Conservation (phyloP, 2,797 vertebrate genomes). For the Diceros bicornis region DNA sequence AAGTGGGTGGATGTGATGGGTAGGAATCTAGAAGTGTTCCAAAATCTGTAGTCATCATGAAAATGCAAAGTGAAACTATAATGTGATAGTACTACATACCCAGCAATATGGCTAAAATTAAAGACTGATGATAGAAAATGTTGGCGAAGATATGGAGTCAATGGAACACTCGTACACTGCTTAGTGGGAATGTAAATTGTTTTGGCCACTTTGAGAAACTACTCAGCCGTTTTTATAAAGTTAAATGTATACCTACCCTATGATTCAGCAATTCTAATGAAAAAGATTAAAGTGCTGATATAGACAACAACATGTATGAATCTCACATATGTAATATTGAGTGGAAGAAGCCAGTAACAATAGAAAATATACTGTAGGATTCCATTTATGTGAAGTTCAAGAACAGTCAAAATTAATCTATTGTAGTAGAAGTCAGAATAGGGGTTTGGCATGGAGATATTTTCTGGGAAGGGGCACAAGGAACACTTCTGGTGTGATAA, state of each 20-base stretch:
- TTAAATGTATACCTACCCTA: neutral
- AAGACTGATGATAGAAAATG: neutral
- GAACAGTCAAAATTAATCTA: neutral
- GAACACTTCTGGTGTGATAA: neutral
- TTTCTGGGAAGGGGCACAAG: neutral
- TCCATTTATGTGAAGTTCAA: neutral
- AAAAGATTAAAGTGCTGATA: neutral
- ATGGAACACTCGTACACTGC: neutral
- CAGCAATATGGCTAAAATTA: neutral
- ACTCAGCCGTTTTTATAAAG: neutral
- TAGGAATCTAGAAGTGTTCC: neutral
- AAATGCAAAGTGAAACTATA: constrained; percentile 5
- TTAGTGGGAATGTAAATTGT: neutral
- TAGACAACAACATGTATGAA: neutral
- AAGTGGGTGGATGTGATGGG: neutral
- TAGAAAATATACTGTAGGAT: neutral
- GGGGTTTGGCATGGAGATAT: neutral
- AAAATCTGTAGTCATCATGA: neutral
- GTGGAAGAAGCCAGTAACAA: neutral
- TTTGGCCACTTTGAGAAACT: constrained; percentile 14
- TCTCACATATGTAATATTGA: neutral
- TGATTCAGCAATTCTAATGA: neutral
- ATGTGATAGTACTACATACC: neutral
- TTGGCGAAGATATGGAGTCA: neutral
- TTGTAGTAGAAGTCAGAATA: neutral